Evolutionary conservation across 2,113 vertebrate genomes (phyloP).

Genomic region (Psilopsiagon aurifrons): DNA sequence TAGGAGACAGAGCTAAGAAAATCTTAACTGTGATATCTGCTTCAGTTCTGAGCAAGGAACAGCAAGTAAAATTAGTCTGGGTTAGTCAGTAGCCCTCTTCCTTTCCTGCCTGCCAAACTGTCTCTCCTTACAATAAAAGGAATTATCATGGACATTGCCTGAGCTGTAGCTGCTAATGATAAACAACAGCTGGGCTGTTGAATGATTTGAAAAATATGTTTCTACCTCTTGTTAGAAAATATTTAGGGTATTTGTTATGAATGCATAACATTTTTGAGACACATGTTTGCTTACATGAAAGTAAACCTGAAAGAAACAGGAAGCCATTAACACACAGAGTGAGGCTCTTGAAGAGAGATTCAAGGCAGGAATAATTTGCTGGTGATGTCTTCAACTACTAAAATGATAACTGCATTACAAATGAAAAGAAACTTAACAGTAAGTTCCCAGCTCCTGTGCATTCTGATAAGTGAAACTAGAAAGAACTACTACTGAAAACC

Average conservation of each 20-base stretch:
- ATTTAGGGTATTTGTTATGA: neutral
- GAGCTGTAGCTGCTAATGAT: neutral
- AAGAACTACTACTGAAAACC: neutral
- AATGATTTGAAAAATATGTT: neutral
- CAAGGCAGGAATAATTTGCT: neutral
- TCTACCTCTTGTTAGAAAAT: neutral
- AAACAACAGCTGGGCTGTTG: neutral
- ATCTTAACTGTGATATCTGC: neutral
- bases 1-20: neutral
- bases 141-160: neutral
- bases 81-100: neutral
- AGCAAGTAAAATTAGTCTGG: neutral
- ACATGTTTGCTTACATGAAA: neutral
- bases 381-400: neutral
- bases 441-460: neutral
- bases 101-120: neutral
- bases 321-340: neutral
- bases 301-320: neutral
- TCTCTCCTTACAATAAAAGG: neutral
- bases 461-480: neutral
- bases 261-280: neutral
- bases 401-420: neutral
- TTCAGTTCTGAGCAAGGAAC: neutral
- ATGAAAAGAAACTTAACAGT: neutral
- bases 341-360: neutral